Percentiles rank a stretch among this genome's conserved stretches.
Conservation (phyloP, 1,140 invertebrate genomes). For the Campoletis sonorensis region DNA sequence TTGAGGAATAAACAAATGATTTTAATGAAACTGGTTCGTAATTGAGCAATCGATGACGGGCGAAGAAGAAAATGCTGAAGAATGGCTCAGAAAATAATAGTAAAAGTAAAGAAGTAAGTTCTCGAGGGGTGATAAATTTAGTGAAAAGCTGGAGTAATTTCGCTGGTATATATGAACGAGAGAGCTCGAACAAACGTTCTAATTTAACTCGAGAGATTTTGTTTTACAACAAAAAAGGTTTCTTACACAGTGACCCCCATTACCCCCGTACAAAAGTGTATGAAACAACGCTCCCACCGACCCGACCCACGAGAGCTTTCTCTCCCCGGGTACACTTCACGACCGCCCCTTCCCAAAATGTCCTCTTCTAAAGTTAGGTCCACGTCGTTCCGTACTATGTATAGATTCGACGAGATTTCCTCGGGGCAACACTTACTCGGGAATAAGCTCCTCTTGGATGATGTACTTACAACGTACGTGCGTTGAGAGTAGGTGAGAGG, state of each 20-base stretch:
- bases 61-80: too few species aligned
- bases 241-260: background rate
- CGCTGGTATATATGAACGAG: too few species aligned
- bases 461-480: conserved; percentile 10
- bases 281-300: background rate
- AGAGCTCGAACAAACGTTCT: too few species aligned
- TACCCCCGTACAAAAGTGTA: background rate
- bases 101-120: too few species aligned
- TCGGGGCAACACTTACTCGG: conserved; percentile 6
- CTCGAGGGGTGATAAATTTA: too few species aligned
- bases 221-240: background rate
- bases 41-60: too few species aligned
- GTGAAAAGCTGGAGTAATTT: too few species aligned
- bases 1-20: too few species aligned
- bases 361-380: conserved; percentile 51
- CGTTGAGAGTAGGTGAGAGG: conserved; percentile 1
- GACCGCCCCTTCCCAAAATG: conserved; percentile 3
- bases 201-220: too few species aligned
- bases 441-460: background rate
- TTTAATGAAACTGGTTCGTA: too few species aligned
- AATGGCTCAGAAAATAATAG: too few species aligned
- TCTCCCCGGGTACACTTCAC: conserved; percentile 18
- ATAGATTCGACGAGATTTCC: conserved; percentile 46
- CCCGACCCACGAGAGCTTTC: conserved; percentile 33
- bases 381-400: conserved; percentile 50